phyloP scores from a whole-genome alignment of 2,888 invertebrate genomes.

The Tricholauxania praeusta region DNA sequence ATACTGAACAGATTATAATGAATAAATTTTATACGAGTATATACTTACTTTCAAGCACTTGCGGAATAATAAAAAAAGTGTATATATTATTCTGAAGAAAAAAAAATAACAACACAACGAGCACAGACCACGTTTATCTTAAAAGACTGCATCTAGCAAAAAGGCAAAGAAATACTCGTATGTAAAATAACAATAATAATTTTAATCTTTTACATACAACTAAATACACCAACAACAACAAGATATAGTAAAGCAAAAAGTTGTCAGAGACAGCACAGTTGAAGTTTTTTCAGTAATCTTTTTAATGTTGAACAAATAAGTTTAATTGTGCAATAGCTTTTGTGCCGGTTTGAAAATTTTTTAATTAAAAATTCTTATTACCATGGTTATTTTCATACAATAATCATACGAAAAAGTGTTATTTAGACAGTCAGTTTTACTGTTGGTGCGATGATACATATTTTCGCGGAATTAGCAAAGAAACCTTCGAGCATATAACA shows the following conservation, averaged over 20 bases:
- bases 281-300: slow-evolving; percentile 23
- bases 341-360: neutral
- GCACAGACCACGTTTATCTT: slow-evolving; percentile 2
- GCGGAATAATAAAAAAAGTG: neutral
- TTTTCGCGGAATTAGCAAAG: no score
- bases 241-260: no score
- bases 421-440: no score
- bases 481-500: no score
- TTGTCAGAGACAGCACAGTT: neutral
- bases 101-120: slow-evolving; percentile 8
- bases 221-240: neutral
- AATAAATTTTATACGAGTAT: neutral
- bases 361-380: neutral
- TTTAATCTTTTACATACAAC: slow-evolving; percentile 10
- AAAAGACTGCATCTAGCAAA: slow-evolving; percentile 2
- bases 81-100: neutral
- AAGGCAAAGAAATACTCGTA: slow-evolving; percentile 3
- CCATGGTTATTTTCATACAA: neutral
- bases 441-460: no score
- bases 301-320: slow-evolving; percentile 20
- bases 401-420: neutral
- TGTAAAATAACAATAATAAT: slow-evolving; percentile 10
- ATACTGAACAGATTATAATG: no score
- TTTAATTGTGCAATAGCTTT: neutral
- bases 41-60: neutral